phyloP scores from a whole-genome alignment of 2,888 invertebrate species.

The Eupithecia pulchellata region DNA sequence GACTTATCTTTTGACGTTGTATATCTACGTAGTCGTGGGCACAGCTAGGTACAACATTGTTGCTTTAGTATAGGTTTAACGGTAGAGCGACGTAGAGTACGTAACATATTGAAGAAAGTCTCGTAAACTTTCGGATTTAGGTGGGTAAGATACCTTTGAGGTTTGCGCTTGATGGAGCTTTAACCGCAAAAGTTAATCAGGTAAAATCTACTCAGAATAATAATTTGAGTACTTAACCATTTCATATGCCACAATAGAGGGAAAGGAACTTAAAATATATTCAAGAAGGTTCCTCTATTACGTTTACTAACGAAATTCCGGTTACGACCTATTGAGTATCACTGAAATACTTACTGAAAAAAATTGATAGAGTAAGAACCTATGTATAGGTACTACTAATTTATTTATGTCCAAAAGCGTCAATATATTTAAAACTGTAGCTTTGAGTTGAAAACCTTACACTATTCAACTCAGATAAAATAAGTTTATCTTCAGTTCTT shows the following conservation, averaged over 20 bases:
- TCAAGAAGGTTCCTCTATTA: background rate
- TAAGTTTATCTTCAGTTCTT: conserved; percentile 1
- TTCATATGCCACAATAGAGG: conserved; percentile 7
- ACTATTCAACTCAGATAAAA: background rate
- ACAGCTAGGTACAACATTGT: background rate
- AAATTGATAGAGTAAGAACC: background rate
- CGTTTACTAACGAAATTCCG: background rate
- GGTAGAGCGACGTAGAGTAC: background rate
- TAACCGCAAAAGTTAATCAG: conserved; percentile 22
- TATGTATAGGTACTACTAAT: background rate
- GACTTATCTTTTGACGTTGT: background rate
- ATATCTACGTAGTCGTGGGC: background rate
- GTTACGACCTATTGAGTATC: background rate
- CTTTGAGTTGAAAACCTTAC: background rate
- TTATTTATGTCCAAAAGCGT: background rate
- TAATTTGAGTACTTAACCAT: background rate
- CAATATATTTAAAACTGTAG: background rate
- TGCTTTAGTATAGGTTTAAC: background rate
- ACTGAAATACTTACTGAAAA: background rate
- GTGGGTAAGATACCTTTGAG: conserved; percentile 16
- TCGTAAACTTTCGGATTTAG: conserved; percentile 15
- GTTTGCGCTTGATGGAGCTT: conserved; percentile 28
- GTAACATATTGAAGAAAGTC: background rate
- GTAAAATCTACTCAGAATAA: conserved; percentile 14
- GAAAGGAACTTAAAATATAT: background rate